These are phyloP conservation scores for Rhabdomys pumilio DNA, from an alignment of 2,797 vertebrate species.

Conservation along the genomic window DNA sequence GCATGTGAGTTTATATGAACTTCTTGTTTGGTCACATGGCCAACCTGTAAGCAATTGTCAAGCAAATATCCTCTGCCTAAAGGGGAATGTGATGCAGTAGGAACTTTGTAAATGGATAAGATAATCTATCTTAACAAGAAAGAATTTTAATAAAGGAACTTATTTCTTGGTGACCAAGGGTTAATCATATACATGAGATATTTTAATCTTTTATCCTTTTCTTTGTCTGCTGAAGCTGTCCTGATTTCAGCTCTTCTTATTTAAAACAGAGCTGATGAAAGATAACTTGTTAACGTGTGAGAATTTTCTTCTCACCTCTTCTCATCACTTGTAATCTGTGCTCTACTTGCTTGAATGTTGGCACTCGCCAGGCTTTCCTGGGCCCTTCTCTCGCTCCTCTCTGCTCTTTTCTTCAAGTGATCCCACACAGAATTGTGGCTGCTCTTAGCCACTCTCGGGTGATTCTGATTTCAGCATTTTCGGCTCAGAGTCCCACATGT, in stretches of 20 bases:
- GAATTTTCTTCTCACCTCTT: not conserved
- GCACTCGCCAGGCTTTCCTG: not conserved
- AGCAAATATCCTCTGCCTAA: not conserved
- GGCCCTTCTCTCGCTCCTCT: not conserved
- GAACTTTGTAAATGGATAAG: not conserved
- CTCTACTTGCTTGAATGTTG: not conserved
- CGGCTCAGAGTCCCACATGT: not conserved
- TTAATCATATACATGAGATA: not conserved
- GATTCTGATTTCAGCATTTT: not conserved
- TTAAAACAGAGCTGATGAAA: slow-evolving; percentile 19
- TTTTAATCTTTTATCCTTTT: not conserved
- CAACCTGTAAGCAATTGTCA: not conserved
- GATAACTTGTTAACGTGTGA: slow-evolving; percentile 39
- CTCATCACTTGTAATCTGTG: not conserved
- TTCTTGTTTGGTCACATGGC: not conserved
- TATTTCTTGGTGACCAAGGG: not conserved
- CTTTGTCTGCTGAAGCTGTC: slow-evolving; percentile 4
- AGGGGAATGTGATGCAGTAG: not conserved
- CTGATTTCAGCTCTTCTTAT: slow-evolving; percentile 26
- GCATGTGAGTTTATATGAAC: not conserved
- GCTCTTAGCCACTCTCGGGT: not conserved
- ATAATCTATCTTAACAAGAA: not conserved
- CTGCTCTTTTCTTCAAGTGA: not conserved
- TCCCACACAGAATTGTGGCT: not conserved
- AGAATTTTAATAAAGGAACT: slow-evolving; percentile 24